Evolutionary conservation across 2,888 invertebrate species (phyloP).

Genomic region (Coenonympha glycerion): DNA sequence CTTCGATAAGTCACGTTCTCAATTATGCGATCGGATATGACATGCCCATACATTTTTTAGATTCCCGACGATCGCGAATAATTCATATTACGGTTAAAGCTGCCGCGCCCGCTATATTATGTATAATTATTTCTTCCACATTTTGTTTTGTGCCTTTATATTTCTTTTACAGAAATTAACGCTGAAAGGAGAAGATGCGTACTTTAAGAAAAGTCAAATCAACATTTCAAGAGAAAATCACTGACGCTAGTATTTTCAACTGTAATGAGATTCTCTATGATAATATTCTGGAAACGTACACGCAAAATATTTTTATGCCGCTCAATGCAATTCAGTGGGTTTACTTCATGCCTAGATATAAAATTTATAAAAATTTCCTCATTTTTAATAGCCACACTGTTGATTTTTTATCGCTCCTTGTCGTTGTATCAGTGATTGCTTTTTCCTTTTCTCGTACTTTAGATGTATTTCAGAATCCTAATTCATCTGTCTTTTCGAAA

Average conservation of each 20-base stretch:
- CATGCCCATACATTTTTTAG: too few species aligned
- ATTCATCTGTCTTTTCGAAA: too few species aligned
- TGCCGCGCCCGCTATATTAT: too few species aligned
- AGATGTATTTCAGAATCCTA: not conserved
- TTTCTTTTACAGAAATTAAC: too few species aligned
- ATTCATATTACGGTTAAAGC: too few species aligned
- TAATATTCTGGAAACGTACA: not conserved
- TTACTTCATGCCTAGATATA: not conserved
- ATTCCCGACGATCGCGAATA: too few species aligned
- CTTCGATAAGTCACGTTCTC: too few species aligned
- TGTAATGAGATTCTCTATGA: not conserved
- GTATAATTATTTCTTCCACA: too few species aligned
- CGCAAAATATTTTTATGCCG: not conserved
- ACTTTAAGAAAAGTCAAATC: too few species aligned
- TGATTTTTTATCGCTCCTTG: not conserved
- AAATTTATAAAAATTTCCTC: not conserved
- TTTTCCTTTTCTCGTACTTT: not conserved
- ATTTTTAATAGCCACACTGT: not conserved
- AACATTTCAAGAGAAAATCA: not conserved
- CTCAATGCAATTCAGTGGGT: not conserved
- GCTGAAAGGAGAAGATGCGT: too few species aligned
- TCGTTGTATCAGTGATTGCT: not conserved
- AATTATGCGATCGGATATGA: too few species aligned
- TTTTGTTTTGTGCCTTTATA: too few species aligned
- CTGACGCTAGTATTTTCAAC: not conserved